A percentile compares a stretch with the other conserved stretches of the same genome.
phyloP scores from a whole-genome alignment of 2,797 vertebrate genomes.

The Neoniphon sammara region DNA sequence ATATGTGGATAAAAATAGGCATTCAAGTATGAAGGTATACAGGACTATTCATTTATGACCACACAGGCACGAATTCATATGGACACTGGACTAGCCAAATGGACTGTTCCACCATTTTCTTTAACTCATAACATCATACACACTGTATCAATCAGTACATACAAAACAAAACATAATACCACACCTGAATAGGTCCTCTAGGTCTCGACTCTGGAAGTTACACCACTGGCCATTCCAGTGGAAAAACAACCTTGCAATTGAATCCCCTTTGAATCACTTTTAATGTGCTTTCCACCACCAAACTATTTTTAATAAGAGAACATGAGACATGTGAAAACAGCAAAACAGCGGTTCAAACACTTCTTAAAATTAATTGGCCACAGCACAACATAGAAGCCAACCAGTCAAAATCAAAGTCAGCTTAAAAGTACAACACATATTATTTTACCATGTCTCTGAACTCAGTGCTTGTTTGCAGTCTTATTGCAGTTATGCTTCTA shows the following conservation, averaged over 20 bases:
- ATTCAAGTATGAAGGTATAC: not conserved
- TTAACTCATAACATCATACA: slow-evolving; percentile 5
- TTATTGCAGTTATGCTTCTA: not conserved
- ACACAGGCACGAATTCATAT: slow-evolving; percentile 10
- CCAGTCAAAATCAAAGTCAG: not conserved
- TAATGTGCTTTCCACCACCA: slow-evolving; percentile 17
- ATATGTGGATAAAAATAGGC: not conserved
- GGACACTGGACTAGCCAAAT: not conserved
- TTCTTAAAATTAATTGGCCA: slow-evolving; percentile 3
- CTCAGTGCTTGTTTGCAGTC: not conserved
- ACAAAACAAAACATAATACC: not conserved
- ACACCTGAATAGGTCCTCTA: not conserved
- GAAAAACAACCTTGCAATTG: slow-evolving; percentile 29
- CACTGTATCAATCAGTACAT: slow-evolving; percentile 12
- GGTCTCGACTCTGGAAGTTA: not conserved
- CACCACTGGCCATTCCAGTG: slow-evolving; percentile 4
- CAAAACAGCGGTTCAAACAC: slow-evolving; percentile 9
- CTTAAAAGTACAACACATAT: not conserved
- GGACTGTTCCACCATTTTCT: not conserved
- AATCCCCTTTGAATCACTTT: slow-evolving; percentile 20
- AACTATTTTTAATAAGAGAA: slow-evolving; percentile 5
- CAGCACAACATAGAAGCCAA: not conserved
- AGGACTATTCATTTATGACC: not conserved
- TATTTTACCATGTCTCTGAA: not conserved
- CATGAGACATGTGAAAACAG: slow-evolving; percentile 23